Conservation (phyloP, 2,113 vertebrate species). For the Microcebus ravelobensis region DNA sequence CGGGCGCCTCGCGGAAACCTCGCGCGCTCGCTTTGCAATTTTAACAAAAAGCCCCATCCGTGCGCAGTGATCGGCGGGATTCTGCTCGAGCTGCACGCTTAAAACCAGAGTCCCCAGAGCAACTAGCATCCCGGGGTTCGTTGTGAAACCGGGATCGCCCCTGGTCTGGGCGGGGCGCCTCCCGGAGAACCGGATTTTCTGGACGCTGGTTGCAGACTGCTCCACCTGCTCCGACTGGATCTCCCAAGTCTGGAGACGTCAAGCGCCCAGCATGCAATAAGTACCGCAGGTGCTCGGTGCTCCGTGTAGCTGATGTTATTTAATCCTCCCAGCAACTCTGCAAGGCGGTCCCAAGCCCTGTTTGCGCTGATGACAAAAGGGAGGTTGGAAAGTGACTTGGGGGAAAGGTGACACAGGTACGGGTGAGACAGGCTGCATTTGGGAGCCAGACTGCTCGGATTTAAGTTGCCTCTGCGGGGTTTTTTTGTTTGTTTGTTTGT, state of each 20-base stretch:
- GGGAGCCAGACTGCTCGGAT: not conserved
- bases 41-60: not conserved
- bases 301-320: not conserved
- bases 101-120: not conserved
- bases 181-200: not conserved
- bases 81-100: not conserved
- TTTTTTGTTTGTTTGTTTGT: too few species aligned
- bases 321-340: not conserved
- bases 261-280: not conserved
- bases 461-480: not conserved
- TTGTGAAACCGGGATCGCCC: not conserved
- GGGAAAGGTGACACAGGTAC: not conserved
- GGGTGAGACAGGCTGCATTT: accelerated
- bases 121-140: not conserved
- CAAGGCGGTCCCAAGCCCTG: not conserved
- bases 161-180: not conserved
- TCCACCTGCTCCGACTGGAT: not conserved
- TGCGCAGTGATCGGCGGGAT: not conserved
- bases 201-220: not conserved
- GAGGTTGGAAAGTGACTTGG: not conserved
- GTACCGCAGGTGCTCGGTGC: not conserved
- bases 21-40: not conserved
- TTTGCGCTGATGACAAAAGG: not conserved
- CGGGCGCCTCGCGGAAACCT: not conserved
- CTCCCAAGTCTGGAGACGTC: not conserved